These are phyloP conservation scores for Rhodinocichla rosea DNA, from an alignment of 2,113 vertebrate species.

Conservation along the genomic window DNA sequence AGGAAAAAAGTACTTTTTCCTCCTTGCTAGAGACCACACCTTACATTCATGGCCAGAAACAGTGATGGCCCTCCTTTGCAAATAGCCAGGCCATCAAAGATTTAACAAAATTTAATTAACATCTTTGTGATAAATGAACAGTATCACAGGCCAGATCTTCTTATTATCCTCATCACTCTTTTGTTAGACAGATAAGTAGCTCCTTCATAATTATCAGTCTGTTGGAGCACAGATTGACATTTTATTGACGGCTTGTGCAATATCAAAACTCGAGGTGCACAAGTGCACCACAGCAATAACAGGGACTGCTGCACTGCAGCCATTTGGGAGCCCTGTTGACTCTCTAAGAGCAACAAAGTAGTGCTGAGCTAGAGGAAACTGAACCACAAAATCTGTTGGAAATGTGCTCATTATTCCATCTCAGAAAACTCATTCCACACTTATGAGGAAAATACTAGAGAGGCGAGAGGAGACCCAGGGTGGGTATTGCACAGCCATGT, in stretches of 20 bases:
- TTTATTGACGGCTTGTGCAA: neutral
- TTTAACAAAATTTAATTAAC: slow-evolving; percentile 19
- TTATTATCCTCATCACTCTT: neutral
- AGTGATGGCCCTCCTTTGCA: neutral
- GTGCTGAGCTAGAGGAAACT: neutral
- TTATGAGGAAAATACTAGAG: neutral
- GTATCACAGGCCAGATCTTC: neutral
- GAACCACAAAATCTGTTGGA: neutral
- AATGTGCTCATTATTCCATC: neutral
- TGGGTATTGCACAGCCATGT: neutral
- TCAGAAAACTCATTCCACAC: neutral
- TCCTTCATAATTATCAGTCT: neutral
- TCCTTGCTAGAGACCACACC: neutral
- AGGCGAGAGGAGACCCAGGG: neutral
- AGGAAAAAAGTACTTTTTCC: neutral
- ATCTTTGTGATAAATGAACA: neutral
- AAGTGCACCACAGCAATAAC: neutral
- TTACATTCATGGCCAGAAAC: neutral
- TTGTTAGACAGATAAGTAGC: neutral
- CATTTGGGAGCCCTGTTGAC: neutral
- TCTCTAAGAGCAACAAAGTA: neutral
- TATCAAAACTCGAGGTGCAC: neutral
- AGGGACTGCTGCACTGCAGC: neutral
- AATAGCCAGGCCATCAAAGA: neutral
- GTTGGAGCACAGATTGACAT: neutral